phyloP scores from a whole-genome alignment of 2,113 vertebrate species.

The western clawed frog (Xenopus tropicalis) region UCB_Xtro_10.0 CM004444.2:145716501-145717000 shows the following conservation, averaged over 20 bases:
- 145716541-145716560: constrained; percentile 36
- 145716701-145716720: constrained; percentile 63
- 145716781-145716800: constrained; percentile 37
- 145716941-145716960: constrained; percentile 14
- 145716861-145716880: constrained; percentile 24
- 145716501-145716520: constrained; percentile 25
- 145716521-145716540: constrained; percentile 34
- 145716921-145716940: constrained; percentile 21
- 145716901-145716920: constrained; percentile 25
- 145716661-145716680: constrained; percentile 72
- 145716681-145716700: constrained; percentile 67
- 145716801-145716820: constrained; percentile 27
- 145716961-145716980: constrained; percentile 27
- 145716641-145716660: constrained; percentile 67
- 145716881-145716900: constrained; percentile 17
- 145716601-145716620: constrained; percentile 46
- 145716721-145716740: constrained; percentile 43
- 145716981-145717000: constrained; percentile 6
- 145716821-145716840: constrained; percentile 8
- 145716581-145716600: constrained; percentile 60
- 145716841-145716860: constrained; percentile 31
- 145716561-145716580: constrained; percentile 41
- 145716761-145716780: constrained; percentile 41
- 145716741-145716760: constrained; percentile 39
- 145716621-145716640: constrained; percentile 52